Evolutionary conservation across 2,113 vertebrate species (phyloP).

Genomic region (Pitta sordida): DNA sequence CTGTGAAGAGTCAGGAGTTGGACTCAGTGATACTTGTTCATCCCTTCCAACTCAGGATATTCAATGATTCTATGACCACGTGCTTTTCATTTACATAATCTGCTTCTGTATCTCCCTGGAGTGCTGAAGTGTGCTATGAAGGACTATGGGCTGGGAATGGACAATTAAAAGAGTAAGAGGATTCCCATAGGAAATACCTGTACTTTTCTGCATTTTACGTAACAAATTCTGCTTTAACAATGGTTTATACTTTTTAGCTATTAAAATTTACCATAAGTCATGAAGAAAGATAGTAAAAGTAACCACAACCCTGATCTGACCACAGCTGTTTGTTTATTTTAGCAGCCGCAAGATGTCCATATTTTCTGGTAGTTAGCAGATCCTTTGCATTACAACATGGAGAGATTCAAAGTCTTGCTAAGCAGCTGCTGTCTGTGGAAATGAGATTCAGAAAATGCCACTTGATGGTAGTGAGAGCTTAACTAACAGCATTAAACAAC

Average conservation of each 20-base stretch:
- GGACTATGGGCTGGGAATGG: not conserved
- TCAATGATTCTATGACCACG: not conserved
- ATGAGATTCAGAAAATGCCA: not conserved
- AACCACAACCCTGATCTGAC: not conserved
- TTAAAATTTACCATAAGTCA: not conserved
- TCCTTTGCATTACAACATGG: not conserved
- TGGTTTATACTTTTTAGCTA: not conserved
- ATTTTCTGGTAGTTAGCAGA: not conserved
- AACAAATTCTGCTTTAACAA: not conserved
- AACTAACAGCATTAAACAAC: not conserved
- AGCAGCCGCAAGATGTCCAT: not conserved
- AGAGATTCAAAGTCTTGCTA: not conserved
- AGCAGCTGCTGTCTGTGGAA: not conserved
- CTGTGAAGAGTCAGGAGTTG: not conserved
- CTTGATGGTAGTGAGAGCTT: not conserved
- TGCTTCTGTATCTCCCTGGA: not conserved
- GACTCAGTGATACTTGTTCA: not conserved
- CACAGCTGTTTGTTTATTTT: not conserved
- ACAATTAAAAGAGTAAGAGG: not conserved
- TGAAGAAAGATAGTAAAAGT: not conserved
- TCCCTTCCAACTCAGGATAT: not conserved
- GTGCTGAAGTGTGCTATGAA: accelerated
- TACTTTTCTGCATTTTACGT: not conserved
- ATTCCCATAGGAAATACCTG: not conserved
- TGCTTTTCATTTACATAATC: not conserved